Evolutionary conservation across 2,113 vertebrate species (phyloP).

Genomic region (Apodemus speciosus): DNA sequence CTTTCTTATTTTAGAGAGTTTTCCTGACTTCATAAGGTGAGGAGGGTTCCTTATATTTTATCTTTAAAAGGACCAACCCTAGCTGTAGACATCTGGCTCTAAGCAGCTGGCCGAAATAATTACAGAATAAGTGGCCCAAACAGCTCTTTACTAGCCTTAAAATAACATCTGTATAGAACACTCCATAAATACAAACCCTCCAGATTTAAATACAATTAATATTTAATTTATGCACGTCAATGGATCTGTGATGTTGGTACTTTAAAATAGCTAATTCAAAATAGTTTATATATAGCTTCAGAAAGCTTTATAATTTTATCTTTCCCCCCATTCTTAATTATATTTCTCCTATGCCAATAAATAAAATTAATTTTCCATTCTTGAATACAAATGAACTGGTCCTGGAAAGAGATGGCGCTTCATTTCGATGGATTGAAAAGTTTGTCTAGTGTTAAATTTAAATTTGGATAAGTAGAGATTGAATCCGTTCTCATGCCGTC

Average conservation of each 20-base stretch:
- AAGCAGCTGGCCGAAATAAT: slow-evolving; percentile 5
- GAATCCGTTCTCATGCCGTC: background rate
- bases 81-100: background rate
- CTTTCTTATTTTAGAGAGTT: background rate
- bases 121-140: slow-evolving; percentile 13
- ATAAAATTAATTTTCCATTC: slow-evolving; percentile 67
- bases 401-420: background rate
- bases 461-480: slow-evolving; percentile 28
- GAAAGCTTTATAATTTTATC: slow-evolving; percentile 57
- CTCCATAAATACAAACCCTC: background rate
- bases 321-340: slow-evolving; percentile 54
- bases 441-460: slow-evolving; percentile 21
- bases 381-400: slow-evolving; percentile 53
- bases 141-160: slow-evolving; percentile 42
- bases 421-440: slow-evolving; percentile 53
- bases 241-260: slow-evolving; percentile 22
- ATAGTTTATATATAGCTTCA: slow-evolving; percentile 58
- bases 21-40: background rate
- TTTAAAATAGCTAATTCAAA: slow-evolving; percentile 63
- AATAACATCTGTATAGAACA: slow-evolving; percentile 7
- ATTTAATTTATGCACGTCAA: slow-evolving; percentile 53
- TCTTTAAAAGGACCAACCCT: background rate
- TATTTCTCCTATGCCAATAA: slow-evolving; percentile 47
- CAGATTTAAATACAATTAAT: slow-evolving; percentile 52
- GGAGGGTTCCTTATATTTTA: background rate